Evolutionary conservation across 1,140 invertebrate genomes (phyloP), one percentile per base, ranked within the genome.

Genomic region (Onthophagus taurus): DNA sequence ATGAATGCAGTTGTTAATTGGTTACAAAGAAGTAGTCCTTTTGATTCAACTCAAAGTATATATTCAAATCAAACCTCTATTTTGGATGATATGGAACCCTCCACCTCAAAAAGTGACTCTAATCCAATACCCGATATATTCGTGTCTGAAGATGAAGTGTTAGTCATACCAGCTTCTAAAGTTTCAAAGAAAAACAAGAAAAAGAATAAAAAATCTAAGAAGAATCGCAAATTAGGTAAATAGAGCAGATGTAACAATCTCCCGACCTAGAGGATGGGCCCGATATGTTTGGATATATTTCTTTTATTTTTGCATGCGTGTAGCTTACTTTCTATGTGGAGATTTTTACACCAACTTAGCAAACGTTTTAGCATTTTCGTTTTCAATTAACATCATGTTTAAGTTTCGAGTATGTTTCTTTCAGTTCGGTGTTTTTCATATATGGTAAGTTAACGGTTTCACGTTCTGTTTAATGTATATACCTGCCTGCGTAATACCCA

Each of bases 231-330:
- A 42, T 47, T 57, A 53, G 55, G 55, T 57, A 55, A 57, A 41
- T 54, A 39, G 29, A 29, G 17, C 31, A 39, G 45, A 30, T n/a
- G 21, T 41, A 41, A 24, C 16, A 45, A 39, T 19, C 13, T 26
- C 20, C 44, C n/a, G 18, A 41, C n/a, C n/a, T 30, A 35, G 26
- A 38, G 21, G 31, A 47, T 47, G 57, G 54, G 53, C 60, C 60
- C 60, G 57, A 60, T 58, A 56, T 59, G 58, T 57, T 54, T 56
- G 56, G n/a, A n/a, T n/a, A n/a, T n/a, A n/a, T n/a, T n/a, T n/a
- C n/a, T n/a, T n/a, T n/a, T n/a, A 57, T 45, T 52, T 47, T 45
- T 50, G 38, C 38, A 41, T 55, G 55, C 51, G 53, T 58, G 55
- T 33, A 14, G 20, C 42, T 37, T 37, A 13, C 19, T 41, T 41